Conservation (phyloP, 1,140 invertebrate genomes). For the Bacillus rossius region DNA sequence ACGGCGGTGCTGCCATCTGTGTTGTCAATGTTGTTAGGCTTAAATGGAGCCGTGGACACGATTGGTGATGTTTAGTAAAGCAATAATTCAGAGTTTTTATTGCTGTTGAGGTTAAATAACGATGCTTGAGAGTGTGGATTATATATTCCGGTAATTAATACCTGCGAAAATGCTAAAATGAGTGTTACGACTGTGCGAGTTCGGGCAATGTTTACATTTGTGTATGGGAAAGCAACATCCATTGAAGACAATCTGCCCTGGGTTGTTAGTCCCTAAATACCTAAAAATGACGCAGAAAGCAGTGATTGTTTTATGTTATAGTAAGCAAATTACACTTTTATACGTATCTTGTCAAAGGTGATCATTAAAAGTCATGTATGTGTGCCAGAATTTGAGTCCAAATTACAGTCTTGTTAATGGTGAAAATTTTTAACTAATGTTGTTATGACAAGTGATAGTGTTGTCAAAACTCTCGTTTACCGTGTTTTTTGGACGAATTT, state of each 20-base stretch:
- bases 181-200: constrained; percentile 5
- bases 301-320: background rate
- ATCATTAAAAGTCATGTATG: no score
- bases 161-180: constrained; percentile 17
- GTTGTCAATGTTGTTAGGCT: constrained; percentile 62
- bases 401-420: no score
- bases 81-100: constrained; percentile 3
- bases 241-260: constrained; percentile 22
- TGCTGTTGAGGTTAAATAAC: no score
- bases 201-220: constrained; percentile 44
- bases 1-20: constrained; percentile 51
- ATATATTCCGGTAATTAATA: constrained; percentile 18
- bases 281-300: background rate
- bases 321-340: no score
- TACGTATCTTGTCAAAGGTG: no score
- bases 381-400: no score
- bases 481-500: no score
- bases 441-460: no score
- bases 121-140: no score
- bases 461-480: no score
- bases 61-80: constrained; percentile 3
- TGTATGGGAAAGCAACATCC: constrained; percentile 30
- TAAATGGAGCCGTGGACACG: constrained; percentile 46
- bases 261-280: constrained; percentile 2
- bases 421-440: no score